phyloP scores from a whole-genome alignment of 2,113 vertebrate genomes.

The Anseranas semipalmata region DNA sequence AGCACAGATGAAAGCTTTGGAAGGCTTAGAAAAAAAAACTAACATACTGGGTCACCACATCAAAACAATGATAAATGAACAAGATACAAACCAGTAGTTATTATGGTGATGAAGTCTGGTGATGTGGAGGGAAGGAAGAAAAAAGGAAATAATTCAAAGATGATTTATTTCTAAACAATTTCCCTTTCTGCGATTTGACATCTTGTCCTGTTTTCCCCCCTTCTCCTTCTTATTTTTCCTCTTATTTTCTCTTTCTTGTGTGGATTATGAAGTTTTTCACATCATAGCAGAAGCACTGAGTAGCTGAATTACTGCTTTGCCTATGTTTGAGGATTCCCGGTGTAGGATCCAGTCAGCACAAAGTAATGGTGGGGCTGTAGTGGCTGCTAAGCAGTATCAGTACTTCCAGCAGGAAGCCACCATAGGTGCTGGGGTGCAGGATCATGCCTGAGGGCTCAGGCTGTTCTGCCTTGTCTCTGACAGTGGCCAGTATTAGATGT shows the following conservation, averaged over 20 bases:
- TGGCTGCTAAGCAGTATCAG: neutral
- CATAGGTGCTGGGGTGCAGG: fast-evolving
- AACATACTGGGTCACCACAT: neutral
- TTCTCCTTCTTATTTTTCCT: neutral
- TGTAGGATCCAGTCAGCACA: neutral
- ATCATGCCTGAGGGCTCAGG: neutral
- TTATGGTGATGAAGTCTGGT: neutral
- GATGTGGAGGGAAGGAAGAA: neutral
- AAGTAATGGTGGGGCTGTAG: neutral
- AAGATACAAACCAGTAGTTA: neutral
- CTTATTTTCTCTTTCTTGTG: neutral
- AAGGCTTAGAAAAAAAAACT: neutral
- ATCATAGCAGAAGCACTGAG: neutral
- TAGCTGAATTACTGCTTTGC: neutral
- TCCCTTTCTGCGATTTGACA: neutral
- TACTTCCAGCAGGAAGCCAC: neutral
- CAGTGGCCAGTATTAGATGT: neutral
- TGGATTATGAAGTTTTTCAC: neutral
- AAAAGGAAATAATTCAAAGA: neutral
- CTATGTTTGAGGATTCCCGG: fast-evolving
- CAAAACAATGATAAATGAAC: neutral
- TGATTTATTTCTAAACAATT: neutral
- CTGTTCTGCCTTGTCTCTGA: neutral
- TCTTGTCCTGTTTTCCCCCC: neutral
- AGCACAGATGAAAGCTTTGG: neutral